Conservation (phyloP, 2,113 vertebrate genomes). For the Malurus elegans region DNA sequence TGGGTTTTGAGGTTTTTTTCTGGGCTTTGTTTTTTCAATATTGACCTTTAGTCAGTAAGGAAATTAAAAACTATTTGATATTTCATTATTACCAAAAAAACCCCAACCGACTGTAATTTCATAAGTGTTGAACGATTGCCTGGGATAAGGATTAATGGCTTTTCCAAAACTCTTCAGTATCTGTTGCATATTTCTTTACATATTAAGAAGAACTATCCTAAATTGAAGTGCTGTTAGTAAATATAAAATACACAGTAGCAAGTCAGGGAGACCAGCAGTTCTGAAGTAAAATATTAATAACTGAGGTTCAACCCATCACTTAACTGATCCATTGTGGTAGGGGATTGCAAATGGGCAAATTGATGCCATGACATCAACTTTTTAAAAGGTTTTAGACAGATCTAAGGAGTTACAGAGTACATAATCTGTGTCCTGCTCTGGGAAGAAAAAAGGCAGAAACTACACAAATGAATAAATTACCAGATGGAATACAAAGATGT, state of each 20-base stretch:
- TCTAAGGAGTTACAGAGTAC: neutral
- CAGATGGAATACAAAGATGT: neutral
- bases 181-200: neutral
- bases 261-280: neutral
- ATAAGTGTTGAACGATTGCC: neutral
- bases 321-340: neutral
- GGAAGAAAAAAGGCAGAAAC: neutral
- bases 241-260: neutral
- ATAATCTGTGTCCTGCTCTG: neutral
- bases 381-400: neutral
- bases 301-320: neutral
- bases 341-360: neutral
- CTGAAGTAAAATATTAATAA: neutral
- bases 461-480: neutral
- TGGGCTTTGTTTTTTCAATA: neutral
- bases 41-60: neutral
- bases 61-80: neutral
- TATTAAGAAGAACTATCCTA: neutral
- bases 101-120: neutral
- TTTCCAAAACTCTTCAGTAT: neutral
- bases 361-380: neutral
- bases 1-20: neutral
- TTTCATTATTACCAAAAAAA: neutral
- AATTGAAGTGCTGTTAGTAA: neutral
- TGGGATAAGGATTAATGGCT: neutral